phyloP scores from a whole-genome alignment of 64 coral and sea anemone species.

The Acropora yongei region DNA sequence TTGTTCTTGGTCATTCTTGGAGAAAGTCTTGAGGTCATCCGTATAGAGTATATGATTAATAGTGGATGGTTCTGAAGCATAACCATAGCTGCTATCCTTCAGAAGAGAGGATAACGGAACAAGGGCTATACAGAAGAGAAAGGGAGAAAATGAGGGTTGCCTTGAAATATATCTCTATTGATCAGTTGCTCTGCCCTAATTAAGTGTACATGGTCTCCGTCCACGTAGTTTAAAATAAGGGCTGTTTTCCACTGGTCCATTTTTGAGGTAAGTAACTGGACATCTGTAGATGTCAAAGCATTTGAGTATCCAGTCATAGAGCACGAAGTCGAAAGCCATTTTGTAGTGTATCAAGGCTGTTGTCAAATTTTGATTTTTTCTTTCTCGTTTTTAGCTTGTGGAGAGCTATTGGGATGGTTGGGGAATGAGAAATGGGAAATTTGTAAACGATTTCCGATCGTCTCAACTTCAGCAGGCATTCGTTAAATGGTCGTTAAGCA shows the following conservation, averaged over 20 bases:
- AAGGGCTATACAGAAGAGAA: slow-evolving; percentile 62
- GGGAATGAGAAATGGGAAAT: too few relatives aligned
- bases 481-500: too few relatives aligned
- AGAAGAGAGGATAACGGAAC: slow-evolving; percentile 14
- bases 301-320: too few relatives aligned
- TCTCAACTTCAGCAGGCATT: too few relatives aligned
- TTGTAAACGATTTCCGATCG: too few relatives aligned
- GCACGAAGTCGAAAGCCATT: too few relatives aligned
- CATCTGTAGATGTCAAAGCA: neutral
- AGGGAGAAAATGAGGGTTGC: slow-evolving; percentile 43
- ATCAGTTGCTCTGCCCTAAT: slow-evolving; percentile 27
- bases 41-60: slow-evolving; percentile 37
- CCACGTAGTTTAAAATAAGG: too few relatives aligned
- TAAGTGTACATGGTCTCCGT: slow-evolving; percentile 8
- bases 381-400: too few relatives aligned
- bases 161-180: slow-evolving; percentile 42
- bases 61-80: neutral
- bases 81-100: slow-evolving; percentile 41
- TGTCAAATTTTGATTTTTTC: too few relatives aligned
- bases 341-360: too few relatives aligned
- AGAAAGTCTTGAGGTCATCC: slow-evolving; percentile 20
- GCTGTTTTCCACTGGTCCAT: slow-evolving; percentile 39
- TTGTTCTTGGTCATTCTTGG: slow-evolving; percentile 12
- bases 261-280: neutral
- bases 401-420: too few relatives aligned